phyloP scores from a whole-genome alignment of 1,140 invertebrate genomes.

The Mercenaria mercenaria region DNA sequence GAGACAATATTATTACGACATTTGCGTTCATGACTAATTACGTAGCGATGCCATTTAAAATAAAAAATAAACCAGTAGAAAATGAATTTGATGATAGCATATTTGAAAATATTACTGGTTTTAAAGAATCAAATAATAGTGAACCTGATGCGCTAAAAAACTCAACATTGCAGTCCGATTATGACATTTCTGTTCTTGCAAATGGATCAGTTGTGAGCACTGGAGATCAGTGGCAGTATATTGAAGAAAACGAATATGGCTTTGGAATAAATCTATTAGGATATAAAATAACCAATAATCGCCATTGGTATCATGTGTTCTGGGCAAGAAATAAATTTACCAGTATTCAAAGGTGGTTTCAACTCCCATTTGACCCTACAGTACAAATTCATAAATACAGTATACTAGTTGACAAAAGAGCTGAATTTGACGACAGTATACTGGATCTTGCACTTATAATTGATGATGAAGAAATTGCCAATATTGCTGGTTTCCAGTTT shows the following conservation, averaged over 20 bases:
- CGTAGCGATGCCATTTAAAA: neutral
- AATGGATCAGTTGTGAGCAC: too few species aligned
- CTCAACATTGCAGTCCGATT: neutral
- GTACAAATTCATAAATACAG: neutral
- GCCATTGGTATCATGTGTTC: slow-evolving; percentile 33
- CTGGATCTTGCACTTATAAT: slow-evolving; percentile 43
- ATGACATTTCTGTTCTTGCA: neutral
- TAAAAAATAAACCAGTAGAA: slow-evolving; percentile 23
- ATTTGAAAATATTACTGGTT: slow-evolving; percentile 36
- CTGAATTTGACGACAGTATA: neutral
- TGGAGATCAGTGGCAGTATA: neutral
- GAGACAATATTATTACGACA: slow-evolving; percentile 10
- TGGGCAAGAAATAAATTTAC: slow-evolving; percentile 39
- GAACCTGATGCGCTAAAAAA: neutral
- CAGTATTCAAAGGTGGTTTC: neutral
- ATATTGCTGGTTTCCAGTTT: slow-evolving; percentile 22
- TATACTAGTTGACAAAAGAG: neutral
- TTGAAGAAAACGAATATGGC: neutral
- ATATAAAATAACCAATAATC: slow-evolving; percentile 15
- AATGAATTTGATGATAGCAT: neutral
- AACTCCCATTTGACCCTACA: neutral
- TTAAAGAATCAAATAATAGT: neutral
- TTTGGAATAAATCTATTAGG: slow-evolving; percentile 30
- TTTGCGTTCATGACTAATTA: neutral
- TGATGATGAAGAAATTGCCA: slow-evolving; percentile 26